Base-by-base conservation (phyloP, 1,140 invertebrate species). In the Theocolax elegans region DNA sequence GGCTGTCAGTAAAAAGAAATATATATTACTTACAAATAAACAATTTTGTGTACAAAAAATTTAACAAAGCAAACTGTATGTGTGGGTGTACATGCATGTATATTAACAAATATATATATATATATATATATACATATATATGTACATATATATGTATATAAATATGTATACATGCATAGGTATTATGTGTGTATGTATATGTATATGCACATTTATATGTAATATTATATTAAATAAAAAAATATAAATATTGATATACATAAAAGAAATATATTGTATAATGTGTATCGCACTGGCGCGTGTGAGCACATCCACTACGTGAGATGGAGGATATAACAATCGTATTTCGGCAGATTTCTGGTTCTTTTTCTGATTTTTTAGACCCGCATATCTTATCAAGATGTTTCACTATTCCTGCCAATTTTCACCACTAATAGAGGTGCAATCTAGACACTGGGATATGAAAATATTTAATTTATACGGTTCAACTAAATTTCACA, bases 41-140 rank as follows among this genome's bases (percentile, higher is more conserved):
- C 8, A 29, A 54, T 44, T 69, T 68, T 63, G 19, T 69, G 67
- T 69, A 69, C 67, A 69, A 62, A 69, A 51, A 44, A 40, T 54
- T 69, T 63, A 69, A 54, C 35, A 54, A 48, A 29, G 29, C 38
- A 35, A 42, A 53, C 58, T 69, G 48, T 63, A 54, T 44, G 58
- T 44, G 27, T 63, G 67, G n/a, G 19, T 69, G 59, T 62, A 68
- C 40, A 63, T 53, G 38, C 48, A 54, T 54, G 58, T 54, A 63
- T 69, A 54, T 59, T 58, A 21, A 48, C 15, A 59, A 25, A 51
- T 38, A 31, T 54, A 38, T 13, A 21, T 63, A 49, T 63, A 63
- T 48, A 49, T 51, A 64, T 38, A 49, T 21, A 13, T 58, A 58
- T 58, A 12, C 17, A 29, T 56, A 40, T 51, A 40, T 35, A 21